Conservation (phyloP, 2,113 vertebrate species). For the Phalacrocorax pelagicus region DNA sequence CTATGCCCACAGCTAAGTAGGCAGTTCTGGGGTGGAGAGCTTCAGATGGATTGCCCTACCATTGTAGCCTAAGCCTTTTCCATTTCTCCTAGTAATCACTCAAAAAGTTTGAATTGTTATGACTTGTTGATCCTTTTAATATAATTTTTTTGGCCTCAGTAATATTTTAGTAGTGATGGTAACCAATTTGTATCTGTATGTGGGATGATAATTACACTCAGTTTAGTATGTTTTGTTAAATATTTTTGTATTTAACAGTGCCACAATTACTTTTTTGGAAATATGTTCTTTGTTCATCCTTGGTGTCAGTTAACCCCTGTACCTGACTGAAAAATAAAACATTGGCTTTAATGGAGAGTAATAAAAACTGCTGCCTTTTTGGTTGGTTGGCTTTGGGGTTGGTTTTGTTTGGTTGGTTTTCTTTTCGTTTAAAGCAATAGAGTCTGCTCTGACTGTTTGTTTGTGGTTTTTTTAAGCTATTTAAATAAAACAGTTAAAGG, state of each 20-base stretch:
- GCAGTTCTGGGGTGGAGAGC: background rate
- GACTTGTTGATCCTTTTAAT: rapidly evolving
- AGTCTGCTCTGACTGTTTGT: background rate
- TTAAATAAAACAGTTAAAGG: background rate
- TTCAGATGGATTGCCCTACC: background rate
- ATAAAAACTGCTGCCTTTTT: background rate
- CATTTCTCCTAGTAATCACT: background rate
- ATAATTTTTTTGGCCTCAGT: background rate
- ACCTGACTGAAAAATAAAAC: background rate
- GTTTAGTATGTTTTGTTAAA: background rate
- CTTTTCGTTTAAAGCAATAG: background rate
- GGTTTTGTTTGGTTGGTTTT: too few relatives aligned
- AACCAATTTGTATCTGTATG: background rate
- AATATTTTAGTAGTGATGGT: background rate
- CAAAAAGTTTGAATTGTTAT: background rate
- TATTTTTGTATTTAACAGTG: background rate
- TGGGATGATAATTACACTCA: background rate
- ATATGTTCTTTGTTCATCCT: background rate
- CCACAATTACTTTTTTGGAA: background rate
- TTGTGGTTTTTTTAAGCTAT: background rate
- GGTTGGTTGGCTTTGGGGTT: too few relatives aligned
- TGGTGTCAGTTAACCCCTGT: background rate
- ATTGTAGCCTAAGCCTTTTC: background rate
- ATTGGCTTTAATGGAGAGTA: background rate
- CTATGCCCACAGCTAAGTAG: background rate